Evolutionary conservation across 1,140 invertebrate genomes (phyloP).

Genomic region (Plectus sambesii): DNA sequence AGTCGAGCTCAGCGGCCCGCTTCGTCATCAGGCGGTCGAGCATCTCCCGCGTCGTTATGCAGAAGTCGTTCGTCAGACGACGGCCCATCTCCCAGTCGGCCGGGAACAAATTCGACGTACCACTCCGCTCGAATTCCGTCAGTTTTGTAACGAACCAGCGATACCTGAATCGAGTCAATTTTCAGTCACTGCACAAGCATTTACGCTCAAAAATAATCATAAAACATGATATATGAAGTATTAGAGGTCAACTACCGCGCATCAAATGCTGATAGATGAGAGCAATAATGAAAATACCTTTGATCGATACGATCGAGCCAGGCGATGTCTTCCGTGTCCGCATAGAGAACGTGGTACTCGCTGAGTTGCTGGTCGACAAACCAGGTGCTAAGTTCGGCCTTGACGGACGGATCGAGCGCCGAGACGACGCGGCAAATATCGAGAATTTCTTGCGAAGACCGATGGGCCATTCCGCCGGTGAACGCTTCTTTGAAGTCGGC

Average conservation of each 20-base stretch:
- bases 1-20: conserved; percentile 74
- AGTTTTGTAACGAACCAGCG: conserved; percentile 87
- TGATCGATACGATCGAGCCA: conserved; percentile 93
- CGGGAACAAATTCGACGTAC: conserved; percentile 72
- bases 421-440: conserved; percentile 86
- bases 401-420: conserved; percentile 76
- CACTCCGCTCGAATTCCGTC: conserved; percentile 87
- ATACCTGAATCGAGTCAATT: too few species aligned
- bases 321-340: conserved; percentile 73
- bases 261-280: too few species aligned
- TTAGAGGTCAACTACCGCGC: too few species aligned
- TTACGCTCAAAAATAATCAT: too few species aligned
- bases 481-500: conserved; percentile 88
- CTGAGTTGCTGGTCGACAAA: conserved; percentile 75
- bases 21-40: conserved; percentile 72
- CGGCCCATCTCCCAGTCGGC: conserved; percentile 85
- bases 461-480: conserved; percentile 48
- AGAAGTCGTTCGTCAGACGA: conserved; percentile 82
- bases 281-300: conserved; percentile 52
- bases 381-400: conserved; percentile 66
- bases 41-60: conserved; percentile 56
- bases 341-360: conserved; percentile 86
- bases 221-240: too few species aligned
- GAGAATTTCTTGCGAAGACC: conserved; percentile 55
- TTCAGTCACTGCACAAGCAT: too few species aligned